Base-by-base conservation (phyloP, 2,113 vertebrate species). In the Hydrolagus affinis region DNA sequence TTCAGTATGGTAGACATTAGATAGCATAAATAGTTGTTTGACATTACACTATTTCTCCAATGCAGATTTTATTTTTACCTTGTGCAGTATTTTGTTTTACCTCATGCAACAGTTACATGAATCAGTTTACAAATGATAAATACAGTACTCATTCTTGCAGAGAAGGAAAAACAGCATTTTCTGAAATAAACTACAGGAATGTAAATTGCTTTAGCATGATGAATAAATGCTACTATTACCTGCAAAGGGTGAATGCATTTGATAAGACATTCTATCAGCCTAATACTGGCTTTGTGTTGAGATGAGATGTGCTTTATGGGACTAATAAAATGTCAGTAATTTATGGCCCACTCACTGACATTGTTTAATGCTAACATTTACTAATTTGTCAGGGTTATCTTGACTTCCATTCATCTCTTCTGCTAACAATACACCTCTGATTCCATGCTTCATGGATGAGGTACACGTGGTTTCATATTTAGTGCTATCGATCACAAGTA, bases 361-460 rank as follows among this genome's bases (percentile, higher is more conserved):
- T 89, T 89, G 91, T 92, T 90, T 92, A 90, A 91, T 90, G 89
- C 91, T 93, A 93, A 94, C 93, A 91, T 91, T 88, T 91, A 91
- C 92, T 94, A 90, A 94, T 94, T 94, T 93, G 92, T 70, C 91
- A 90, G 89, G 92, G 92, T 93, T 92, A 93, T 94, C 92, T 93
- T 89, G 87, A 91, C 90, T 91, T 92, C 91, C 93, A 93, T 94
- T 92, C 92, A 90, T 93, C 92, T 93, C 91, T 87, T 88, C 88
- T 88, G 87, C 90, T 89, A 92, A 93, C 93, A 92, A 91, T 90
- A 91, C 88, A 89, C 89, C 91, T 89, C 90, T 89, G 89, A 89
- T 90, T 91, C 92, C 87, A 76, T 86, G 90, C 91, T 91, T 90
- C 89, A 90, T 88, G 89, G 90, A 90, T 90, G 91, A 90, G 91